Conservation (phyloP, 2,888 invertebrate species). For the Aphidius colemani region DNA sequence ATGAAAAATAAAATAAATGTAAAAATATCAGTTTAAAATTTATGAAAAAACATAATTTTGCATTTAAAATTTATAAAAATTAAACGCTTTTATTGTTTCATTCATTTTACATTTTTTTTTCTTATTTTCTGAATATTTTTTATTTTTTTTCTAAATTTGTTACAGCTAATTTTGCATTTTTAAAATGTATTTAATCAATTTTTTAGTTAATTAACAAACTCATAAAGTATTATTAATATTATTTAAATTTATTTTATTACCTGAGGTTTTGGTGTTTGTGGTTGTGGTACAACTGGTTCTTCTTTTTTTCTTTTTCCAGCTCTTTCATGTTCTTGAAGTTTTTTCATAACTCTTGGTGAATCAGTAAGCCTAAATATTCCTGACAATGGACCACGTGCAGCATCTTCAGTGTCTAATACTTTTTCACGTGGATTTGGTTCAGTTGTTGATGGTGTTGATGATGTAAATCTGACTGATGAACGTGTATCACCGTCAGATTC, state of each 20-base stretch:
- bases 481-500: conserved; percentile 77
- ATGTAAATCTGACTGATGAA: conserved; percentile 68
- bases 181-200: too few relatives aligned
- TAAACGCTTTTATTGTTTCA: too few relatives aligned
- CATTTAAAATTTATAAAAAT: too few relatives aligned
- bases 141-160: too few relatives aligned
- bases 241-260: conserved; percentile 49
- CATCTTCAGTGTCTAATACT: conserved; percentile 88
- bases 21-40: too few relatives aligned
- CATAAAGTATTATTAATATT: too few relatives aligned
- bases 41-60: too few relatives aligned
- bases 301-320: conserved; percentile 76
- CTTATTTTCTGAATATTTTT: neutral
- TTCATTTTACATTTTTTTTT: neutral
- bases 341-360: conserved; percentile 87
- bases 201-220: too few relatives aligned
- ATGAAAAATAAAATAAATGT: too few relatives aligned
- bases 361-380: conserved; percentile 87
- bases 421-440: conserved; percentile 66
- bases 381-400: conserved; percentile 82
- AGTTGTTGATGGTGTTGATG: conserved; percentile 60
- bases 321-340: conserved; percentile 80
- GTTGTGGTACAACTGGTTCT: conserved; percentile 66
- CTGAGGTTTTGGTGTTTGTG: conserved; percentile 64
- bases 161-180: too few relatives aligned